phyloP scores from a whole-genome alignment of 1,140 invertebrate species.

The Bombus balteatus region DNA sequence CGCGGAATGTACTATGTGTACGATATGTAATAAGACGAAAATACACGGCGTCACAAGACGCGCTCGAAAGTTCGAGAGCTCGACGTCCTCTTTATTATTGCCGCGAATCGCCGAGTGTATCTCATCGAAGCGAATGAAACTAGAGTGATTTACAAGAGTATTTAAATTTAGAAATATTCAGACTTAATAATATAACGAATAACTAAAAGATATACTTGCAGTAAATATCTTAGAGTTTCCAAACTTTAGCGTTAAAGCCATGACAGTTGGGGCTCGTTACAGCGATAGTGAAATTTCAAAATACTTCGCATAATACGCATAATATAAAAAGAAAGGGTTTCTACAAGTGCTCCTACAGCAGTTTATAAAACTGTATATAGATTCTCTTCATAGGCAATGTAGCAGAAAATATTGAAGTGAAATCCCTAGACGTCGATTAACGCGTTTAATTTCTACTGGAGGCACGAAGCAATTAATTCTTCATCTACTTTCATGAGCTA shows the following conservation, averaged over 20 bases:
- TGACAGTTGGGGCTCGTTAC: no score
- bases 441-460: neutral
- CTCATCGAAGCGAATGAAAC: neutral
- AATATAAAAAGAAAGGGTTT: neutral
- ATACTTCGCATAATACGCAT: no score
- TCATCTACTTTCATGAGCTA: neutral
- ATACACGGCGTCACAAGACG: neutral
- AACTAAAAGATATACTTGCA: no score
- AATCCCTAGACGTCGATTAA: neutral
- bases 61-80: neutral
- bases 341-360: neutral
- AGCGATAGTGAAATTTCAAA: no score
- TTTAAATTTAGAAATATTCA: neutral
- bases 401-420: neutral
- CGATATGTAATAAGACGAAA: neutral
- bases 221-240: no score
- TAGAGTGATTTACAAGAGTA: no score
- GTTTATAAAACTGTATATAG: no score
- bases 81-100: neutral
- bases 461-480: slow-evolving; percentile 11
- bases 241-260: no score
- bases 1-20: neutral
- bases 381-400: no score
- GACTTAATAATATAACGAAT: no score
- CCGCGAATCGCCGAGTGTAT: neutral